Percentiles rank a stretch among this genome's conserved stretches.
Conservation (phyloP, 2,113 vertebrate genomes). For the Melanocharis versteri region DNA sequence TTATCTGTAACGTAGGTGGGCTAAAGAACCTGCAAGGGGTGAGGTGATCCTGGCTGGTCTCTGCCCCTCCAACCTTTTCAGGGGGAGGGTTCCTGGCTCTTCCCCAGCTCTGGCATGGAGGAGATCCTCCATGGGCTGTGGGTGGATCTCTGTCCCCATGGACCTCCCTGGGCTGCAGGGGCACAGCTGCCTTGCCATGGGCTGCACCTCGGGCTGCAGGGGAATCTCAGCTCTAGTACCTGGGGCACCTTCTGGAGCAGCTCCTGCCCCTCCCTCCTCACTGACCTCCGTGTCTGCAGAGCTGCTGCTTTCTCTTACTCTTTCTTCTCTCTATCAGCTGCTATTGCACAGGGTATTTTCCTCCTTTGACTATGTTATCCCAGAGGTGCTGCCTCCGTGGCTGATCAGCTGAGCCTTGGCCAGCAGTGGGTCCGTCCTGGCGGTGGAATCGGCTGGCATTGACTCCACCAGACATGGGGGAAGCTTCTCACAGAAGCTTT, state of each 20-base stretch:
- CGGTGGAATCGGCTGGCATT: neutral
- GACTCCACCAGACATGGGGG: neutral
- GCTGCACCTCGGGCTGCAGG: neutral
- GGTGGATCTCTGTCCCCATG: neutral
- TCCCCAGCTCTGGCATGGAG: neutral
- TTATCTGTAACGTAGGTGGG: neutral
- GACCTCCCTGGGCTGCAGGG: neutral
- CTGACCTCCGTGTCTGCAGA: no score
- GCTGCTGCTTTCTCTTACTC: neutral
- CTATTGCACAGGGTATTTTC: neutral
- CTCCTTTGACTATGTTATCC: neutral
- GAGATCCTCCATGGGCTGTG: neutral
- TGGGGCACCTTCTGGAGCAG: neutral
- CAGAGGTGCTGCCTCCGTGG: neutral
- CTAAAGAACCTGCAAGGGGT: rapidly evolving
- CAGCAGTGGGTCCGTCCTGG: rapidly evolving
- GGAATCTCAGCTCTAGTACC: neutral
- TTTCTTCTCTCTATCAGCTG: neutral
- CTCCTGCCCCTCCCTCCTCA: neutral
- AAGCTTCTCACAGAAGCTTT: neutral
- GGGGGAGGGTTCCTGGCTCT: neutral
- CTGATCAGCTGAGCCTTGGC: neutral
- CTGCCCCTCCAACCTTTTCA: neutral
- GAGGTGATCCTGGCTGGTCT: neutral
- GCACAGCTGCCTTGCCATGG: neutral